Conservation (phyloP, 2,113 vertebrate species). For the Tachycineta bicolor region DNA sequence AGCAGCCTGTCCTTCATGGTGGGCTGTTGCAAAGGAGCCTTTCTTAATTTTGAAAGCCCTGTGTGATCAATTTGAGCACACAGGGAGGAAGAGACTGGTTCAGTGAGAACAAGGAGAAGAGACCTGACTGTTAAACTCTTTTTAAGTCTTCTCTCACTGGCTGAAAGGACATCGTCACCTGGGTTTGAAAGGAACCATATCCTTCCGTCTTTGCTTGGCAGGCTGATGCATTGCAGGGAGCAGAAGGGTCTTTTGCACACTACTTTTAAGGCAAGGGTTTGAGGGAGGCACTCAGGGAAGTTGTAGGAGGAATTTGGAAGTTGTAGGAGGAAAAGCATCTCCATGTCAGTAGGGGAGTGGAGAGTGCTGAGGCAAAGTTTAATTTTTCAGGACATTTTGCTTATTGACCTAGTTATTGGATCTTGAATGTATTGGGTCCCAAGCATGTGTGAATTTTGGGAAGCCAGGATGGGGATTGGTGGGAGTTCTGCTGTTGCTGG, state of each 20-base stretch:
- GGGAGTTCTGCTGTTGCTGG: neutral
- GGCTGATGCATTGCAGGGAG: neutral
- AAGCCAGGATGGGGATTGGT: neutral
- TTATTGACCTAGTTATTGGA: neutral
- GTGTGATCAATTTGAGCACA: neutral
- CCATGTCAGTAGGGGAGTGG: neutral
- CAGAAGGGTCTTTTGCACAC: neutral
- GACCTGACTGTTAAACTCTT: neutral
- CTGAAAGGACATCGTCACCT: neutral
- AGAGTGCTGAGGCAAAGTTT: neutral
- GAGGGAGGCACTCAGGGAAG: slow-evolving; percentile 51
- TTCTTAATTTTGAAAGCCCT: neutral
- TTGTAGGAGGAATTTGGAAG: slow-evolving; percentile 29
- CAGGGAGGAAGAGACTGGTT: neutral
- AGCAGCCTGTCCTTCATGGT: neutral
- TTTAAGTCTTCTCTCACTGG: neutral
- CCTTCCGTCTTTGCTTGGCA: neutral
- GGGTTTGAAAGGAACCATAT: slow-evolving; percentile 3
- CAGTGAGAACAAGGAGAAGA: neutral
- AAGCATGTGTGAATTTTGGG: neutral
- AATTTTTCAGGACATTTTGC: neutral
- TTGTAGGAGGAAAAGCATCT: slow-evolving; percentile 22
- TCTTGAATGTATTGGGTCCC: slow-evolving; percentile 24
- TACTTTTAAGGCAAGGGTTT: neutral
- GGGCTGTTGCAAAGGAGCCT: neutral